Base-by-base conservation (phyloP, 2,888 invertebrate species). In the Matsumyia berberina region DNA sequence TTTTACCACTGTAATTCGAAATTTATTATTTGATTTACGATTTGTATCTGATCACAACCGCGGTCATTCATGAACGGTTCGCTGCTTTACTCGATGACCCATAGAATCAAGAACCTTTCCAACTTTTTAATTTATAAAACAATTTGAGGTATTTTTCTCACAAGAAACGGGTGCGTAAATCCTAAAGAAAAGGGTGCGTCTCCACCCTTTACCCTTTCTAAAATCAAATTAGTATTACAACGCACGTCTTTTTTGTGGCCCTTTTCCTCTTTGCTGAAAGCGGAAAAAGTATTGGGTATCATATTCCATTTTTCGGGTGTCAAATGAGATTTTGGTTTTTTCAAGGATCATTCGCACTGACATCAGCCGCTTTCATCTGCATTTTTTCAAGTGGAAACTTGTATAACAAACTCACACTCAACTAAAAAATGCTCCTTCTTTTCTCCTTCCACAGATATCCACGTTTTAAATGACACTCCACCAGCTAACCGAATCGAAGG, bases 331-430 rank as follows among this genome's bases (percentile, higher is more conserved):
- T 46, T 57, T 51, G 49, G 31, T 42, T 42, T 35, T 42, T 62
- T 62, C 19, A 67, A 78, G 49, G 46, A 31, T 72, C 39, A 72
- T 73, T 31, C 15, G 11, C 29, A 49, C 12, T 49, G 60, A 66
- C 79, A 55, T 51, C 42, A 44, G 31, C 33, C 64, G 31, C 66
- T 66, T 66, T 53, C 66, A 72, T 77, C 31, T 82, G 77, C 82
- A 82, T 64, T 72, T 72, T 72, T 53, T 82, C 76, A 77, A 82
- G 82, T 83, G 60, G 77, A 83, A 78, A 83, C 60, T 66, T 57
- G 37, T 44, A 33, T 44, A 58, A 67, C n/a, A 74, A 17, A 31
- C 37, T 29, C 44, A 19, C 6, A 39, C 4, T 15, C 9, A 62
- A 24, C 29, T n/a, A 6, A 46, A 15, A 42, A 37, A 29, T 44